Evolutionary conservation across 2,888 invertebrate species (phyloP).

Genomic region (Drosophila quinaria): DNA sequence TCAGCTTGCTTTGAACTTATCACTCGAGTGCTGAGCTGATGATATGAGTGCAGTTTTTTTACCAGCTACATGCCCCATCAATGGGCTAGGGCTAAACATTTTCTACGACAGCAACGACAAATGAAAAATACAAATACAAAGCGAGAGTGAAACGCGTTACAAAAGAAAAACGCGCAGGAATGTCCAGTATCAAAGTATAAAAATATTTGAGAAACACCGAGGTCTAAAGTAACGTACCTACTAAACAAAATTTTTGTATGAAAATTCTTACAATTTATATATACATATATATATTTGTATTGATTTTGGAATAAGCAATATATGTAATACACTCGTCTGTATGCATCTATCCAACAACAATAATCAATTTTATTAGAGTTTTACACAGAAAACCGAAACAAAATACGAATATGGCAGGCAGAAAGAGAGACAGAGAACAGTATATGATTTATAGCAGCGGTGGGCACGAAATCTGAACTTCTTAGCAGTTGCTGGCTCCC

Average conservation of each 20-base stretch:
- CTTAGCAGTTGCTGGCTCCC: no score
- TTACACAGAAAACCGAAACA: conserved; percentile 57
- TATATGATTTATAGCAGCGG: conserved; percentile 2
- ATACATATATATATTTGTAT: conserved; percentile 83
- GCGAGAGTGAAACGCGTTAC: conserved; percentile 60
- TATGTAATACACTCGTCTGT: conserved; percentile 75
- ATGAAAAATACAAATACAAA: conserved; percentile 4
- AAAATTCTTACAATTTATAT: conserved; percentile 82
- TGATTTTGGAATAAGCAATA: conserved; percentile 84
- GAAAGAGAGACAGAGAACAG: neutral
- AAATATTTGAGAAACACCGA: conserved; percentile 75
- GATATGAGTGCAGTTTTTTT: conserved; percentile 48
- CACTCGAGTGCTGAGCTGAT: conserved; percentile 38
- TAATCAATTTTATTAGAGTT: conserved; percentile 80
- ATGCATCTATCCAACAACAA: conserved; percentile 76
- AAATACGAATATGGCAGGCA: conserved; percentile 18
- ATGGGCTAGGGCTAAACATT: conserved; percentile 59
- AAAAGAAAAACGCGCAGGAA: conserved; percentile 31
- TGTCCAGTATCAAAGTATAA: conserved; percentile 75
- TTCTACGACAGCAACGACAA: conserved; percentile 58
- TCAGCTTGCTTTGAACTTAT: conserved; percentile 44
- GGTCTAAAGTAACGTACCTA: conserved; percentile 84
- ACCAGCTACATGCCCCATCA: conserved; percentile 31
- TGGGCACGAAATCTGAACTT: no score
- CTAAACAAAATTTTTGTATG: conserved; percentile 82